Conservation (phyloP, 2,113 vertebrate genomes). For the Brachyhypopomus occidentalis region DNA sequence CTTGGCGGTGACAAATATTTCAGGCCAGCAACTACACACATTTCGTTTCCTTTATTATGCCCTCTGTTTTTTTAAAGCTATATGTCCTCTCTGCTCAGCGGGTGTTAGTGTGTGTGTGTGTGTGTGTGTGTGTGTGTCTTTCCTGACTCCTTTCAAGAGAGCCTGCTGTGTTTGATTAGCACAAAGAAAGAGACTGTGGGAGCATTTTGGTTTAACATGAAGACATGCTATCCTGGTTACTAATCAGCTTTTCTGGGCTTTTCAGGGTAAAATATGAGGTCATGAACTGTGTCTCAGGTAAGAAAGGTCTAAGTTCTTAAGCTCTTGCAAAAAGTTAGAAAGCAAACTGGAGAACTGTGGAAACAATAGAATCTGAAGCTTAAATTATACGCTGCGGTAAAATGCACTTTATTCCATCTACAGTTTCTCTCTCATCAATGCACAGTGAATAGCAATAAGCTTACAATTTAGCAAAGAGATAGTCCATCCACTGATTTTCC, state of each 20-base stretch:
- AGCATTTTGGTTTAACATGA: background rate
- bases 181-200: background rate
- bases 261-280: background rate
- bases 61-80: background rate
- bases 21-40: background rate
- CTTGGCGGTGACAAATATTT: conserved; percentile 15
- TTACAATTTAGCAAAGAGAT: background rate
- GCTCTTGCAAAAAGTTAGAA: too few species aligned
- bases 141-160: conserved; percentile 6
- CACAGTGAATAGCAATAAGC: too few species aligned
- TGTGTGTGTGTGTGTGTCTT: conserved; percentile 1
- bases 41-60: background rate
- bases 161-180: conserved; percentile 34
- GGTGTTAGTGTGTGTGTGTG: background rate
- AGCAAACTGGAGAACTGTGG: too few species aligned
- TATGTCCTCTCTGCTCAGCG: background rate
- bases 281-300: background rate
- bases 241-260: conserved; percentile 20
- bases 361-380: too few species aligned
- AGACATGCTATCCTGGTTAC: background rate
- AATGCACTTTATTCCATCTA: too few species aligned
- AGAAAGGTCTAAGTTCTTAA: background rate
- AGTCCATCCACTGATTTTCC: background rate
- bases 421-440: too few species aligned
- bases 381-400: too few species aligned